A percentile compares a stretch with the other conserved stretches of the same genome.
These are phyloP conservation scores for Eilema griseolum DNA, from an alignment of 2,888 invertebrate species.

Conservation along the genomic window DNA sequence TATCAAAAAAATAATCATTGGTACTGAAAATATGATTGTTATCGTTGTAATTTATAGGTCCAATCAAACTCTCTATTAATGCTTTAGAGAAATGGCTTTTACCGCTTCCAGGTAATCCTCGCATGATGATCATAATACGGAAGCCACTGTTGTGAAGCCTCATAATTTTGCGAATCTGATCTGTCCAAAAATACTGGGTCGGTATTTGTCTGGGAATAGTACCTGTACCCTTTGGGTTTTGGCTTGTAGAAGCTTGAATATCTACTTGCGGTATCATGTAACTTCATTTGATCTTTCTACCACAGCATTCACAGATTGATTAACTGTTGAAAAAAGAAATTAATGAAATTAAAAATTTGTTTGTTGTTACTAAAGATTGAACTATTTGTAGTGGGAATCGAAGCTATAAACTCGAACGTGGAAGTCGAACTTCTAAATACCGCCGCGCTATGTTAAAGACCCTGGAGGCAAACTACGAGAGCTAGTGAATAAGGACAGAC, in stretches of 20 bases:
- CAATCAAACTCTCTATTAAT: constrained; percentile 75
- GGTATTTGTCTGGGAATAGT: constrained; percentile 43
- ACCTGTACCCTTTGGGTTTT: constrained; percentile 7
- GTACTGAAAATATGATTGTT: constrained; percentile 69
- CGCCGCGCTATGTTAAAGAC: too few relatives aligned
- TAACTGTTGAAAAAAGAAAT: constrained; percentile 54
- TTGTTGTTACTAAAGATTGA: neutral
- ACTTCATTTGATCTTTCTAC: constrained; percentile 64
- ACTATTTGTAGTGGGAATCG: neutral
- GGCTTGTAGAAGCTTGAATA: constrained; percentile 14
- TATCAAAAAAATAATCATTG: constrained; percentile 71
- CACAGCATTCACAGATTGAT: constrained; percentile 64
- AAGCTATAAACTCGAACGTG: too few relatives aligned
- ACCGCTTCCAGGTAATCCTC: constrained; percentile 95
- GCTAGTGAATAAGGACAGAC: too few relatives aligned
- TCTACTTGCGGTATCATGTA: constrained; percentile 22
- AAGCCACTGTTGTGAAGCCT: constrained; percentile 77
- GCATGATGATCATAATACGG: constrained; percentile 91
- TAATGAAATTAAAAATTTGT: constrained; percentile 24
- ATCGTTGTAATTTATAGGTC: constrained; percentile 48
- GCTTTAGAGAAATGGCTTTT: constrained; percentile 90
- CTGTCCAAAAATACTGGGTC: constrained; percentile 55
- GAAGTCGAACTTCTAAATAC: too few relatives aligned
- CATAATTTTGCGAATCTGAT: constrained; percentile 64
- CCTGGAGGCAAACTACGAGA: too few relatives aligned